Percentiles rank a stretch among this genome's conserved stretches.
phyloP scores from a whole-genome alignment of 2,888 invertebrate genomes.

The Cephus rjabovi region DNA sequence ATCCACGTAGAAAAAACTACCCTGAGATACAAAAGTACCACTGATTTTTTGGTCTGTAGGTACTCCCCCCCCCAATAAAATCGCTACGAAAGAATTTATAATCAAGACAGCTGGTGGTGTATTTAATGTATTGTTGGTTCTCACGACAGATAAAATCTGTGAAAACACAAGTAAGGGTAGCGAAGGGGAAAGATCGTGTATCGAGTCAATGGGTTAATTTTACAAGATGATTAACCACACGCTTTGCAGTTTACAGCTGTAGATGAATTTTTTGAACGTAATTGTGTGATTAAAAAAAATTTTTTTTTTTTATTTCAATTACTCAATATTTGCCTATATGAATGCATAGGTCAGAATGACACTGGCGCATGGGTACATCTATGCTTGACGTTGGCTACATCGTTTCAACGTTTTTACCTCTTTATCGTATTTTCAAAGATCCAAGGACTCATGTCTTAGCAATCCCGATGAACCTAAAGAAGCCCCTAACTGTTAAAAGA shows the following conservation, averaged over 20 bases:
- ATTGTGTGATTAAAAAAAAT: neutral
- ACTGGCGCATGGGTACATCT: neutral
- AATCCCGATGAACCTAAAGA: constrained; percentile 21
- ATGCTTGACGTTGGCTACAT: neutral
- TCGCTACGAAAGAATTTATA: neutral
- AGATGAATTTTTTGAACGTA: neutral
- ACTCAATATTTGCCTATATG: neutral
- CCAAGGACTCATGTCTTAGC: constrained; percentile 23
- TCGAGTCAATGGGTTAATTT: neutral
- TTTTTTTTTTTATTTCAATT: neutral
- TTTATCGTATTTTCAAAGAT: constrained; percentile 20
- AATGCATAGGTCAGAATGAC: neutral
- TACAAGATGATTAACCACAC: neutral
- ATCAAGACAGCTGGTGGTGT: neutral
- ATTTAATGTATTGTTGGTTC: neutral
- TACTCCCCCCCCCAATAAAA: neutral
- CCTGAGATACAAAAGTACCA: neutral
- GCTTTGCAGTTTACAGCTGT: neutral
- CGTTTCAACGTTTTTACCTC: neutral
- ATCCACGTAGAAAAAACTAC: neutral
- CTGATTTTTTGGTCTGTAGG: neutral
- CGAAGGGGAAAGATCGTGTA: neutral
- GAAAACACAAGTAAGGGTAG: neutral
- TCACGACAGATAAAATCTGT: neutral
- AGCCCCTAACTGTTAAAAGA: constrained; percentile 24